Conservation (phyloP, 1,140 invertebrate species). For the Muscidifurax raptorellus region DNA sequence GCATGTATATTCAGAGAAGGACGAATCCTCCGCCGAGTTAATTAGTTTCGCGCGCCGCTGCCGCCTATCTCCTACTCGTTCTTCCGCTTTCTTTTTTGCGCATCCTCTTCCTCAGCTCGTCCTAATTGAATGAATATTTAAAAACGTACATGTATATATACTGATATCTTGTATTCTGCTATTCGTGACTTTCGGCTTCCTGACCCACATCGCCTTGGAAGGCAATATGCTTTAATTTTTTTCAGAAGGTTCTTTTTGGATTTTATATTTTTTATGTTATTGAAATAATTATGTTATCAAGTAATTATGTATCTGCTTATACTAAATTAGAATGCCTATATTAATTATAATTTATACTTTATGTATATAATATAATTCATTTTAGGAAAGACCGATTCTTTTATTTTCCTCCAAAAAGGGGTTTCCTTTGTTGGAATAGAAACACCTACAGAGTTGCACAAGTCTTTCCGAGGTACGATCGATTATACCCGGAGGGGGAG, state of each 20-base stretch:
- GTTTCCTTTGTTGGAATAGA: background rate
- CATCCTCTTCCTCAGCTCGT: background rate
- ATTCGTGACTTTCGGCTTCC: background rate
- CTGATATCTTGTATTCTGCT: background rate
- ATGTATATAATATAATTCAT: no score
- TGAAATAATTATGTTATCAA: no score
- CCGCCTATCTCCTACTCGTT: background rate
- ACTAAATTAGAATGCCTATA: no score
- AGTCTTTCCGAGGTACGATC: background rate
- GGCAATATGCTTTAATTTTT: no score
- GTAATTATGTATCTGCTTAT: no score
- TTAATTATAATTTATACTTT: no score
- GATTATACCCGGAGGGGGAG: conserved; percentile 7
- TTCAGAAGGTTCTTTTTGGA: no score
- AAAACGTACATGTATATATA: background rate
- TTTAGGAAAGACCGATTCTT: background rate
- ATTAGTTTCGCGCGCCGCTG: conserved; percentile 6
- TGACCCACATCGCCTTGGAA: no score
- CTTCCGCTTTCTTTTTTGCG: background rate
- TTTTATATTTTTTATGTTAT: no score
- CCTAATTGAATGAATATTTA: conserved; percentile 36
- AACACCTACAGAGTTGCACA: background rate
- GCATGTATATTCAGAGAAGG: background rate
- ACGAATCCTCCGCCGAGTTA: background rate
- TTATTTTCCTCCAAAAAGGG: background rate